Evolutionary conservation across 2,797 vertebrate species (phyloP).

Genomic region (Etheostoma perlongum): DNA sequence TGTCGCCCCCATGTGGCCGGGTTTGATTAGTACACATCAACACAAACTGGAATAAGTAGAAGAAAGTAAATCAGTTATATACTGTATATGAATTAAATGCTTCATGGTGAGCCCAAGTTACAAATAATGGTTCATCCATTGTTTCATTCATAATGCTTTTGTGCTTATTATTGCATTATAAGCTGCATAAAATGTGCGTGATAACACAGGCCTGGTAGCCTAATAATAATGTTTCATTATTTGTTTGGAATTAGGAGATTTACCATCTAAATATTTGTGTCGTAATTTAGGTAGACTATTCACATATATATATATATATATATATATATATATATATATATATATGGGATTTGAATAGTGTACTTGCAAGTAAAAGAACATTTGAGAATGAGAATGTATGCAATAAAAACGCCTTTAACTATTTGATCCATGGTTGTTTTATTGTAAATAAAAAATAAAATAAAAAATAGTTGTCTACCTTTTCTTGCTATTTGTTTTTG

Average conservation of each 20-base stretch:
- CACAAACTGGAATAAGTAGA: neutral
- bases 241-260: neutral
- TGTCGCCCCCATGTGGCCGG: constrained; percentile 50
- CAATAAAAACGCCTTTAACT: neutral
- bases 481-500: neutral
- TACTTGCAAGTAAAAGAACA: neutral
- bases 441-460: neutral
- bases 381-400: neutral
- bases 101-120: neutral
- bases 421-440: neutral
- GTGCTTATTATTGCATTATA: neutral
- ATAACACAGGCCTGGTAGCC: neutral
- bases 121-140: neutral
- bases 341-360: neutral
- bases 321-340: neutral
- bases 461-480: neutral
- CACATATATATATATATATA: neutral
- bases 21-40: constrained; percentile 18
- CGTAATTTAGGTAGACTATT: neutral
- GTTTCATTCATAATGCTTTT: neutral
- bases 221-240: neutral
- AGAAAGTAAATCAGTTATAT: neutral
- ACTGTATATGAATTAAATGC: neutral
- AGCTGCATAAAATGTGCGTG: neutral
- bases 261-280: neutral